Evolutionary conservation across 2,113 vertebrate species (phyloP).

Genomic region (Cyprinodon variegatus): DNA sequence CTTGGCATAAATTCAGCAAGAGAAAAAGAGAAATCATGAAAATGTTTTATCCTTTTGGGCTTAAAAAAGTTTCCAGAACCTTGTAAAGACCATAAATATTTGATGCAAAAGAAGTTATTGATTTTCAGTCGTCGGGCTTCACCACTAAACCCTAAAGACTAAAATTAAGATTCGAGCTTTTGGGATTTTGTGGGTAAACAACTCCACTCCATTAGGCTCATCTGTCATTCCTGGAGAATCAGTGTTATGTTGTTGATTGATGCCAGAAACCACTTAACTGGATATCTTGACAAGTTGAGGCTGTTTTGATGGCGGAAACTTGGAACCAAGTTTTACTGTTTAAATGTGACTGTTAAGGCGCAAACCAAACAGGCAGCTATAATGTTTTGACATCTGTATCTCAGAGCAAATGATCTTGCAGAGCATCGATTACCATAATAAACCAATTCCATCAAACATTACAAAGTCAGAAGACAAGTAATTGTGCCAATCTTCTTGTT

Average conservation of each 20-base stretch:
- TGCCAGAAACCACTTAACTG: neutral
- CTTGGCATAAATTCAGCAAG: neutral
- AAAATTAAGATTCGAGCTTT: too few relatives aligned
- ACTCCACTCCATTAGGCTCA: neutral
- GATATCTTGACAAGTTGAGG: neutral
- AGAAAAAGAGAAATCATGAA: neutral
- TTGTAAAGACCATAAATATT: neutral
- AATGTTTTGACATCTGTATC: slow-evolving; percentile 10
- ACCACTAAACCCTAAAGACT: too few relatives aligned
- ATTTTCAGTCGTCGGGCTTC: neutral
- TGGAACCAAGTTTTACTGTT: too few relatives aligned
- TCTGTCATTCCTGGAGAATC: neutral
- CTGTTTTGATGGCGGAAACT: neutral
- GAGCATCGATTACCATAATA: neutral
- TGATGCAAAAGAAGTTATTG: neutral
- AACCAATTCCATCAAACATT: neutral
- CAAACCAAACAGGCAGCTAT: neutral
- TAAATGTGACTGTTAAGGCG: neutral
- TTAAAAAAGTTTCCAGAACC: neutral
- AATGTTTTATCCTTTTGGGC: neutral
- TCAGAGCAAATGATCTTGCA: neutral
- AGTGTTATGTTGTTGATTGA: neutral
- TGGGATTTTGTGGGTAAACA: too few relatives aligned
- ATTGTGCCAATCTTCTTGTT: neutral
- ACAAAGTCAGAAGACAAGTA: neutral